Evolutionary conservation across 2,113 vertebrate species (phyloP).

Genomic region (Dipodomys ordii): DNA sequence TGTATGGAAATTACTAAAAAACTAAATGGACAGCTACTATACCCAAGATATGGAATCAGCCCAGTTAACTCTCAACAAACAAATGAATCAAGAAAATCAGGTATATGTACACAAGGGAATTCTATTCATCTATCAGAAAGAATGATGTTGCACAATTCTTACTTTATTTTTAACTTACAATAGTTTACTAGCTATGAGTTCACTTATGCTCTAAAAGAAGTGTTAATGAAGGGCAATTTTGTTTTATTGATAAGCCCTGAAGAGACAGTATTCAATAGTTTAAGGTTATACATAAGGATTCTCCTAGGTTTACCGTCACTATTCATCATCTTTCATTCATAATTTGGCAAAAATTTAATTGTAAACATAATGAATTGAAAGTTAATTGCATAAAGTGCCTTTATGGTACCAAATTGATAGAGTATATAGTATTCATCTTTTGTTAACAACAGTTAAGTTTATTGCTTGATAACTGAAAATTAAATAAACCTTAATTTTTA

Average conservation of each 20-base stretch:
- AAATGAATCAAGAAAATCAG: too few relatives aligned
- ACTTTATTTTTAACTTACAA: neutral
- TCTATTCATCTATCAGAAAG: too few relatives aligned
- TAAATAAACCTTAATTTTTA: neutral
- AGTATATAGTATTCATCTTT: neutral
- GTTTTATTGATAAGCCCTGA: neutral
- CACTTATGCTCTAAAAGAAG: neutral
- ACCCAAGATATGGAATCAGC: too few relatives aligned
- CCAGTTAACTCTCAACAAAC: too few relatives aligned
- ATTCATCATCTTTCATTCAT: neutral
- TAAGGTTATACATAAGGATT: neutral
- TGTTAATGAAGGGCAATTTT: neutral
- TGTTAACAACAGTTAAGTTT: neutral
- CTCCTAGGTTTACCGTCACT: neutral
- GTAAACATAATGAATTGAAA: neutral
- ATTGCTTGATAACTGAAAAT: neutral
- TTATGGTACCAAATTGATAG: neutral
- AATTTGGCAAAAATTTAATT: neutral
- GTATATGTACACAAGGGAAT: too few relatives aligned
- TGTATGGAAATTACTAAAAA: too few relatives aligned
- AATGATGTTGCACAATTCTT: too few relatives aligned
- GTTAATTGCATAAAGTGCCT: neutral
- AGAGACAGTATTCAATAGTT: neutral
- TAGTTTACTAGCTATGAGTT: neutral
- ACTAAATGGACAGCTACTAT: too few relatives aligned